Conservation (phyloP, 2,113 vertebrate species). For the Pterophyllum scalare region DNA sequence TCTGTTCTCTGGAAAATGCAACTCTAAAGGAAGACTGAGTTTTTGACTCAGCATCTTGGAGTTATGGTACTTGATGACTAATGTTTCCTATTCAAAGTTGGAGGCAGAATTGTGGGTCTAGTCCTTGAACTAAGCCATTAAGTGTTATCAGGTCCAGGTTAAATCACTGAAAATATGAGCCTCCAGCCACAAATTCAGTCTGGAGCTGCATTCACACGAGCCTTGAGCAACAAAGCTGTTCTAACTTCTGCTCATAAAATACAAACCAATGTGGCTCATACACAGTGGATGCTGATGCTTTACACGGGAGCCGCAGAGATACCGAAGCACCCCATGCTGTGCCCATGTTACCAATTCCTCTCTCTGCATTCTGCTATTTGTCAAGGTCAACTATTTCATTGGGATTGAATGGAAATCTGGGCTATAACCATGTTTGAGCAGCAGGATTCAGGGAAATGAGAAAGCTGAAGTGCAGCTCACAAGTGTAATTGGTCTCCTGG, state of each 20-base stretch:
- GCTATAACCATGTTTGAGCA: constrained; percentile 66
- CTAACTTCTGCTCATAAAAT: constrained; percentile 21
- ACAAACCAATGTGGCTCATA: background rate
- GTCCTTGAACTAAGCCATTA: constrained; percentile 9
- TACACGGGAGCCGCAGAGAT: constrained; percentile 23
- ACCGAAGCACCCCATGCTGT: constrained; percentile 35
- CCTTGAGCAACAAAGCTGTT: constrained; percentile 38
- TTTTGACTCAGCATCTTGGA: constrained; percentile 24
- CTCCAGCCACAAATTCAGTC: constrained; percentile 20
- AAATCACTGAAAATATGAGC: constrained; percentile 18
- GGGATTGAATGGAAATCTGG: constrained; percentile 46
- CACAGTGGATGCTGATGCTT: background rate
- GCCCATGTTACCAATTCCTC: constrained; percentile 47
- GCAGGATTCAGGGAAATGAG: constrained; percentile 68
- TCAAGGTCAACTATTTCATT: constrained; percentile 74
- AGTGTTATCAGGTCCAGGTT: constrained; percentile 3
- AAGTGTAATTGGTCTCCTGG: constrained; percentile 82
- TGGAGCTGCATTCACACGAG: constrained; percentile 19
- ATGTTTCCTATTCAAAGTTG: background rate
- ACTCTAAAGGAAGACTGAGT: constrained; percentile 10
- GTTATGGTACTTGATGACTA: background rate
- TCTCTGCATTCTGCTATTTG: constrained; percentile 50
- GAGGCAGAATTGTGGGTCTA: background rate
- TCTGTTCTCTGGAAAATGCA: constrained; percentile 46
- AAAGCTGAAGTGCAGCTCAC: constrained; percentile 72